Conservation (phyloP, 2,797 vertebrate genomes). For the Microctenopoma lineatum region DNA sequence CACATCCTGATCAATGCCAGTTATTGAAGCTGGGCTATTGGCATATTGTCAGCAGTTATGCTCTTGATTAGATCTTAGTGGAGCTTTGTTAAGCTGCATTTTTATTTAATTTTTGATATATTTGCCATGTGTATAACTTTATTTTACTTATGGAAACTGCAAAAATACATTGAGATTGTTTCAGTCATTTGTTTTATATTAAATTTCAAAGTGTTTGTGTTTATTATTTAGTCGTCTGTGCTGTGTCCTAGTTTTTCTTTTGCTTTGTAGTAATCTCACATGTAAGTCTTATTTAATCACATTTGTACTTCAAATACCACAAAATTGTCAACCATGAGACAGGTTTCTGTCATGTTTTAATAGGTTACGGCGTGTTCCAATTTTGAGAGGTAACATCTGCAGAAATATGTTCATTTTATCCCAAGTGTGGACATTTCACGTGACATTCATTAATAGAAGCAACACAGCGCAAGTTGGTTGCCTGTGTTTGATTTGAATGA, state of each 20-base stretch:
- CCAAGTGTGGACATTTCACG: conserved; percentile 15
- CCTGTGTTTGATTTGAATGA: conserved; percentile 52
- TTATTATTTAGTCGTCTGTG: conserved; percentile 68
- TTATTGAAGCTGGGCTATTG: conserved; percentile 39
- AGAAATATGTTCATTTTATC: too few species aligned
- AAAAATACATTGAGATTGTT: conserved; percentile 64
- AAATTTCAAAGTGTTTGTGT: conserved; percentile 61
- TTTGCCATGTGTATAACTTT: conserved; percentile 64
- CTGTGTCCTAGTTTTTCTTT: conserved; percentile 50
- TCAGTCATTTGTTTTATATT: conserved; percentile 62
- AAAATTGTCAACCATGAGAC: conserved; percentile 32
- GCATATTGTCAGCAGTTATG: conserved; percentile 16
- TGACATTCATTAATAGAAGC: conserved; percentile 24
- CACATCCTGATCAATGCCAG: conserved; percentile 46
- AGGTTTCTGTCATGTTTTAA: conserved; percentile 28
- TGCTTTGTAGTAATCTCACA: conserved; percentile 58
- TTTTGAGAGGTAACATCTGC: conserved; percentile 19
- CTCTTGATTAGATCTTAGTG: conserved; percentile 43
- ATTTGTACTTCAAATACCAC: conserved; percentile 54
- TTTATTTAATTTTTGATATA: conserved; percentile 57
- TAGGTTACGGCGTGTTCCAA: conserved; percentile 21
- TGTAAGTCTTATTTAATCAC: conserved; percentile 59
- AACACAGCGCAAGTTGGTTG: conserved; percentile 19
- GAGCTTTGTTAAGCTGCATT: conserved; percentile 47
- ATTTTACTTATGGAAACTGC: conserved; percentile 49